These are phyloP conservation scores for Drosophila willistoni DNA, from an alignment of 1,140 invertebrate genomes.

Conservation along the genomic window DNA sequence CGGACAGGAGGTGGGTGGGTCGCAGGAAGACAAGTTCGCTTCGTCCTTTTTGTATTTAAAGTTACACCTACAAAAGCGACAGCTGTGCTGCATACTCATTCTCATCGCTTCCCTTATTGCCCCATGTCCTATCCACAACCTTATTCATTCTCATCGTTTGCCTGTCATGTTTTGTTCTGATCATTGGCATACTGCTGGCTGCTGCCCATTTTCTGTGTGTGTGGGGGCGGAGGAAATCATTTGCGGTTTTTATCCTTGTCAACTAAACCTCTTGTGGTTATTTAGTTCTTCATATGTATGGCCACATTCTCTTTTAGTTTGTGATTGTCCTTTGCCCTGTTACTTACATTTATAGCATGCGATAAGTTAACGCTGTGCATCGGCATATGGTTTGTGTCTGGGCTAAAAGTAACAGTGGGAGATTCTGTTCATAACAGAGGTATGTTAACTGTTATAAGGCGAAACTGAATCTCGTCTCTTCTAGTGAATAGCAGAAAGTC, in stretches of 20 bases:
- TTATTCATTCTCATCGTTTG: constrained; percentile 11
- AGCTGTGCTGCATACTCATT: constrained; percentile 41
- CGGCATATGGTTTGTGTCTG: constrained; percentile 36
- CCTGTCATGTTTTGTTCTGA: constrained; percentile 45
- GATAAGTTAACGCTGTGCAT: constrained; percentile 14
- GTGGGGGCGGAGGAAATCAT: constrained; percentile 7
- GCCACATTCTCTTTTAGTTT: constrained; percentile 33
- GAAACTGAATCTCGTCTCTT: neutral
- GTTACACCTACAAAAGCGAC: constrained; percentile 67
- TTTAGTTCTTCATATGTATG: constrained; percentile 6
- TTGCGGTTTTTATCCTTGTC: constrained; percentile 24
- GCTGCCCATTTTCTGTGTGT: constrained; percentile 1
- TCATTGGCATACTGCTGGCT: constrained; percentile 25
- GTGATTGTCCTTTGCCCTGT: constrained; percentile 33
- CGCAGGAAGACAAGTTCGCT: constrained; percentile 14
- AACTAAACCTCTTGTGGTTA: constrained; percentile 18
- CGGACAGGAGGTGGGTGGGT: constrained; percentile 39
- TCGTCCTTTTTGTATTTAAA: constrained; percentile 64
- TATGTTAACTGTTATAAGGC: neutral
- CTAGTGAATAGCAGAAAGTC: no score
- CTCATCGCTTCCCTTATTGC: neutral
- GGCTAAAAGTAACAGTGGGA: constrained; percentile 16
- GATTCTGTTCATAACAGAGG: neutral
- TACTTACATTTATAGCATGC: constrained; percentile 45
- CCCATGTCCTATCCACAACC: neutral